Conservation (phyloP, 2,797 vertebrate species). For the Nyctibius grandis region DNA sequence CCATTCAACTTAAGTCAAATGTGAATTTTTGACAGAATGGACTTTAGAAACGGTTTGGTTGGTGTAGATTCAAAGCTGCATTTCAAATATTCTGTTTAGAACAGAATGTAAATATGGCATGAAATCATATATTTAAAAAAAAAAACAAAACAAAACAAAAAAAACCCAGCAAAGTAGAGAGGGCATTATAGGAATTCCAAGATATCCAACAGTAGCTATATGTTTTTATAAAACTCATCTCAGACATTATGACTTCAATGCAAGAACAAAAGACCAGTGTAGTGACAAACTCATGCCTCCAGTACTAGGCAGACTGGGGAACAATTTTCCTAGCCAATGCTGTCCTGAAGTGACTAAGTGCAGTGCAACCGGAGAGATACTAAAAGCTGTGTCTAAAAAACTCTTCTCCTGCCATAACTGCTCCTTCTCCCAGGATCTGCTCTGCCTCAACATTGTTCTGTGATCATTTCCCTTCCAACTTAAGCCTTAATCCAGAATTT, state of each 20-base stretch:
- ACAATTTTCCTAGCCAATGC: fast-evolving
- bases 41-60: background rate
- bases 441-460: background rate
- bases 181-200: background rate
- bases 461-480: background rate
- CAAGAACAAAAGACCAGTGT: background rate
- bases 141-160: background rate
- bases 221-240: background rate
- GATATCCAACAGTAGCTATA: background rate
- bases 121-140: background rate
- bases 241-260: background rate
- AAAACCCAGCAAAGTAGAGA: background rate
- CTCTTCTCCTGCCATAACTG: background rate
- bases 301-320: background rate
- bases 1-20: background rate
- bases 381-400: background rate
- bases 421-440: background rate
- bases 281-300: background rate
- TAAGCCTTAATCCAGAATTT: background rate
- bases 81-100: background rate
- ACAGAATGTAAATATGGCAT: background rate
- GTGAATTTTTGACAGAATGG: background rate
- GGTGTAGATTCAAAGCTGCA: background rate
- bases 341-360: background rate
- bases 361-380: background rate